Percentiles rank a stretch among this genome's conserved stretches.
phyloP scores from a whole-genome alignment of 2,797 vertebrate genomes.

The Myotis daubentonii region DNA sequence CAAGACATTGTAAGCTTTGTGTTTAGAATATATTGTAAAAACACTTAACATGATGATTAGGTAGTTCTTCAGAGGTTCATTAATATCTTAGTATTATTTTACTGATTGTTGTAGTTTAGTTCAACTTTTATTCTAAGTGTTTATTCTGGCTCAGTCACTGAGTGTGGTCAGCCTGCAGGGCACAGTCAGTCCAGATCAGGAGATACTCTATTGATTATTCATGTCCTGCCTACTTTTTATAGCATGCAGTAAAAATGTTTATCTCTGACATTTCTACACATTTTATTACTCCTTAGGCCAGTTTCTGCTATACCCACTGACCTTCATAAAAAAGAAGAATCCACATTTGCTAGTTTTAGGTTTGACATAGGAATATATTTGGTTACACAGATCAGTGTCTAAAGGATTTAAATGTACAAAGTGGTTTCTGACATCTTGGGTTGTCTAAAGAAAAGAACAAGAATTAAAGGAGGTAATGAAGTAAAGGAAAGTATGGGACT shows the following conservation, averaged over 20 bases:
- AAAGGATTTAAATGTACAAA: conserved; percentile 28
- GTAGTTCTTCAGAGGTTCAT: conserved; percentile 23
- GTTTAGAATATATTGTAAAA: conserved; percentile 18
- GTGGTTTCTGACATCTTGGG: background rate
- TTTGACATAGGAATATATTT: background rate
- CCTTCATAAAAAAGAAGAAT: background rate
- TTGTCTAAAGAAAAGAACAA: conserved; percentile 1
- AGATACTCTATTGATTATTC: background rate
- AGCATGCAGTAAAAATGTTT: background rate
- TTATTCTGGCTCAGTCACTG: background rate
- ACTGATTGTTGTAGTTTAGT: background rate
- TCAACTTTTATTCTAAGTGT: background rate
- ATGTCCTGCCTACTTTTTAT: background rate
- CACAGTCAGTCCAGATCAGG: background rate
- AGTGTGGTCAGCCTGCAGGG: background rate
- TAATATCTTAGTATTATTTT: background rate
- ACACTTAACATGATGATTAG: background rate
- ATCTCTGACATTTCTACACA: background rate
- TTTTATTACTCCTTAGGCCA: conserved; percentile 1
- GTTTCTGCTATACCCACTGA: background rate
- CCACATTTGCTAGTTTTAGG: background rate
- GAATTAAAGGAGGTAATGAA: background rate
- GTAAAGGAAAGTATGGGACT: background rate
- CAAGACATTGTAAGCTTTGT: background rate
- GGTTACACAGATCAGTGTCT: background rate